These are phyloP conservation scores for Macropis europaea DNA, from an alignment of 2,888 invertebrate genomes.

Conservation along the genomic window DNA sequence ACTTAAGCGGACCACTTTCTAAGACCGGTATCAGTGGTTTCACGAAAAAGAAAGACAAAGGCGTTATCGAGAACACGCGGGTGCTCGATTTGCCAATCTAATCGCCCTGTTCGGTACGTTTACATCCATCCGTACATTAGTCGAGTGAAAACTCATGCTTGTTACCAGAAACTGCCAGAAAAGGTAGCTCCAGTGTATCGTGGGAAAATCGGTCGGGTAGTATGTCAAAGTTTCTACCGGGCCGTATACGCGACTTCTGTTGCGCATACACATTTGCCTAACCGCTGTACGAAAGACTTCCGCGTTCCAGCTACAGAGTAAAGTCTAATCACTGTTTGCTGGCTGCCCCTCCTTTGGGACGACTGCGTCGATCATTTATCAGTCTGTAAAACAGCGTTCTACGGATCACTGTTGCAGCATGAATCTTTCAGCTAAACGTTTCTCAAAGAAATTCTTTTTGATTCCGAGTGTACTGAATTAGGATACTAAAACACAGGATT, in stretches of 20 bases:
- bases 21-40: slow-evolving; percentile 7
- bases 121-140: slow-evolving; percentile 16
- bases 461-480: too few relatives aligned
- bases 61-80: slow-evolving; percentile 34
- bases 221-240: slow-evolving; percentile 57
- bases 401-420: too few relatives aligned
- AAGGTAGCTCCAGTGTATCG: slow-evolving; percentile 49
- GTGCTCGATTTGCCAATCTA: slow-evolving; percentile 28
- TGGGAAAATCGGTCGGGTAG: slow-evolving; percentile 51
- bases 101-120: slow-evolving; percentile 27
- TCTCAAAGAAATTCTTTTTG: too few relatives aligned
- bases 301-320: slow-evolving; percentile 54
- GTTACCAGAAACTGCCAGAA: slow-evolving; percentile 47
- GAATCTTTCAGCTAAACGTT: too few relatives aligned
- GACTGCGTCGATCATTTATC: slow-evolving; percentile 35
- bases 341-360: slow-evolving; percentile 4
- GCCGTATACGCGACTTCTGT: slow-evolving; percentile 26
- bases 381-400: too few relatives aligned
- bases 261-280: slow-evolving; percentile 49
- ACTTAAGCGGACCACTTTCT: too few relatives aligned
- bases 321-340: slow-evolving; percentile 51
- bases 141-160: slow-evolving; percentile 7
- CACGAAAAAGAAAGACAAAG: slow-evolving; percentile 18
- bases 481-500: too few relatives aligned
- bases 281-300: slow-evolving; percentile 49